These are phyloP conservation scores for Zaprionus nigranus DNA, from an alignment of 1,140 invertebrate species.

Conservation along the genomic window DNA sequence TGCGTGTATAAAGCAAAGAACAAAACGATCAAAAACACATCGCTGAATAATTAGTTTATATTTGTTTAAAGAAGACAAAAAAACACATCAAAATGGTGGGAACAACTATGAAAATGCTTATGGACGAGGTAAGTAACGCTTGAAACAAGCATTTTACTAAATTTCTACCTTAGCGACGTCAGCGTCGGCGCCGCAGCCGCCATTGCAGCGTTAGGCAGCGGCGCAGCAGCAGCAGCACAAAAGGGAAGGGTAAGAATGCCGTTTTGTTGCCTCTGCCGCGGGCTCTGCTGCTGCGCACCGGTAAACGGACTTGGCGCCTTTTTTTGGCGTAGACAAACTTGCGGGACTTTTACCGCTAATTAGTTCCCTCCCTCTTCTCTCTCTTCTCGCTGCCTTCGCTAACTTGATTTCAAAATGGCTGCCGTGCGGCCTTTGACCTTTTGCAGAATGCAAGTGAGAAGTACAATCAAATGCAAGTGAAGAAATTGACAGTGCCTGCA, in stretches of 20 bases:
- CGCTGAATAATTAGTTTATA: conserved; percentile 19
- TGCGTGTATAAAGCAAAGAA: conserved; percentile 21
- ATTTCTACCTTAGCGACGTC: conserved; percentile 14
- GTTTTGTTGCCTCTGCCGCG: conserved; percentile 50
- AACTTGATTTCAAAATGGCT: conserved; percentile 59
- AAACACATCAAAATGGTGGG: conserved; percentile 62
- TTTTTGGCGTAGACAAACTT: conserved; percentile 31
- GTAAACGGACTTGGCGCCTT: conserved; percentile 61
- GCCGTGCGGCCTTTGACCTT: conserved; percentile 25
- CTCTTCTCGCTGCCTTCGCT: not conserved
- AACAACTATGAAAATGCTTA: conserved; percentile 60
- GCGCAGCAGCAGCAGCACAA: conserved; percentile 9
- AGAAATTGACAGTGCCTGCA: conserved; percentile 72
- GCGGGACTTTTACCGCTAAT: conserved; percentile 60
- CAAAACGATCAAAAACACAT: conserved; percentile 13
- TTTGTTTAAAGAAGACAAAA: conserved; percentile 28
- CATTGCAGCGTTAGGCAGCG: conserved; percentile 61
- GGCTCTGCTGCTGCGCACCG: conserved; percentile 17
- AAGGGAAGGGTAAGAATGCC: conserved; percentile 52
- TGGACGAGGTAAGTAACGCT: conserved; percentile 66
- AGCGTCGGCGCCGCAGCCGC: conserved; percentile 48
- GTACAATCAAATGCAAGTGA: conserved; percentile 65
- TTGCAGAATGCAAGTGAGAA: conserved; percentile 73
- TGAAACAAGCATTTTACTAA: not conserved
- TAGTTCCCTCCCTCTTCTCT: not conserved